Base-by-base conservation (phyloP, 2,888 invertebrate genomes). In the Eupithecia abbreviata region DNA sequence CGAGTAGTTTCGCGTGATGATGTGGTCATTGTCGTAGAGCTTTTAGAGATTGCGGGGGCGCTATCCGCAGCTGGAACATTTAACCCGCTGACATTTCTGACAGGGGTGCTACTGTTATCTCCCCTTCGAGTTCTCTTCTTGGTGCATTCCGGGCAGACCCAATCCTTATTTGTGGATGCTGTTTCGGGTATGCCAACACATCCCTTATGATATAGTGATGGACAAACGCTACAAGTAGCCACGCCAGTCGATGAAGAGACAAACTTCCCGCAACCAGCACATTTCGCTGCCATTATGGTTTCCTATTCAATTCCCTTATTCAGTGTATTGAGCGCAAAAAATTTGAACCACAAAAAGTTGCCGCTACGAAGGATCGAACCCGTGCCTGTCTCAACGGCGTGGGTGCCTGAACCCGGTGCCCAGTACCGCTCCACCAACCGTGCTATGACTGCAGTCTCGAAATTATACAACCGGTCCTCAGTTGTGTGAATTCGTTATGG, bases 241-340 rank as follows among this genome's bases (percentile, higher is more conserved):
- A 18, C 69, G 5, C 69, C 69, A 45, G 49, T 47, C 49, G 69
- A 4, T 47, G 47, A 47, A 10, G 49, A 49, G 49, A 69, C 18
- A 12, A 10, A 69, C 42, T 69, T 69, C 18, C 69, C 69, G 18
- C 69, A 69, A n/a, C 45, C 69, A 45, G 69, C 7, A 49, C 69
- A 69, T 12, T 69, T 67, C 49, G 10, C 49, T 4, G 67, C 67
- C 67, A 67, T 67, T 7, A 41, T 45, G 49, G 49, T 49, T 49
- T 49, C 6, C 49, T 5, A 49, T 49, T 49, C 49, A 49, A 49
- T 49, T 49, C 49, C 6, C 10, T 49, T 49, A 49, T 5, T 49
- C 10, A 10, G 49, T 49, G 49, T 49, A 10, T 49, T 10, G 49
- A 49, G 49, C 6, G 10, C 5, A 49, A 49, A 49, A 49, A 49